Evolutionary conservation across 2,113 vertebrate species (phyloP).

Genomic region (Mellivora capensis): DNA sequence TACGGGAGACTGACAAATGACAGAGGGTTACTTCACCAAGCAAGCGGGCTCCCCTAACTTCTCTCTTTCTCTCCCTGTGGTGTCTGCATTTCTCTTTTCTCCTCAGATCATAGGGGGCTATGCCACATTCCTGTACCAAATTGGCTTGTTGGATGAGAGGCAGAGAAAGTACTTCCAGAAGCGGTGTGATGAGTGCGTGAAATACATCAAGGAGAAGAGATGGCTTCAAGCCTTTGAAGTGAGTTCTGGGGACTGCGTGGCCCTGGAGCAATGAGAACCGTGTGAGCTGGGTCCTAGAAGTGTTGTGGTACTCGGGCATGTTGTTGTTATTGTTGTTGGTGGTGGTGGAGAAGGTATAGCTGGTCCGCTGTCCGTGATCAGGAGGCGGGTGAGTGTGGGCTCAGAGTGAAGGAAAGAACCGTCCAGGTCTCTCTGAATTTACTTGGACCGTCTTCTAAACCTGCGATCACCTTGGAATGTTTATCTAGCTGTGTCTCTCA

Average conservation of each 20-base stretch:
- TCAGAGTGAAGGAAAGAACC: constrained; percentile 25
- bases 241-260: background rate
- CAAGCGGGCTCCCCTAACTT: background rate
- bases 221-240: constrained; percentile 87
- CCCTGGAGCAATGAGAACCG: background rate
- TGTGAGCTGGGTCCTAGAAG: constrained; percentile 46
- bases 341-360: constrained; percentile 29
- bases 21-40: background rate
- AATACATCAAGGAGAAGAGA: constrained; percentile 84
- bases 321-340: background rate
- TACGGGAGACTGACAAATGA: background rate
- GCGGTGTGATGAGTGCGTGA: constrained; percentile 78
- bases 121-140: constrained; percentile 83
- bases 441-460: constrained; percentile 72
- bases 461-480: constrained; percentile 59
- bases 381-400: background rate
- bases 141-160: constrained; percentile 80
- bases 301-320: background rate
- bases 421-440: constrained; percentile 52
- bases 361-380: background rate
- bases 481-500: constrained; percentile 76
- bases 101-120: constrained; percentile 84
- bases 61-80: background rate
- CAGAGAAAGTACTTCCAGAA: constrained; percentile 80
- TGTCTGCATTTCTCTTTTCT: background rate